Conservation (phyloP, 2,797 vertebrate genomes). For the Chaetodon trifasciatus region DNA sequence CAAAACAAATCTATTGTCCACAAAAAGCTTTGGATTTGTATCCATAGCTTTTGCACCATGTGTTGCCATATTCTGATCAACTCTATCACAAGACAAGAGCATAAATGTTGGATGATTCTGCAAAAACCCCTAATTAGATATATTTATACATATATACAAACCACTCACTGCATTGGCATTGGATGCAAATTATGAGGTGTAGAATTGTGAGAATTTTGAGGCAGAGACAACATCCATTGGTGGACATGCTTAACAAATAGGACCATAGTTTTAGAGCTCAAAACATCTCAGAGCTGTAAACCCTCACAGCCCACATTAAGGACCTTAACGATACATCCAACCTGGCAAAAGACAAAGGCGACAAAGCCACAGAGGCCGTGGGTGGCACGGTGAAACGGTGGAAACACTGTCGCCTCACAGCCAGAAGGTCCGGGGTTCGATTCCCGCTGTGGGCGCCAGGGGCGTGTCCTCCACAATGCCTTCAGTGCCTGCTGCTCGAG, state of each 20-base stretch:
- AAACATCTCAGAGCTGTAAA: neutral
- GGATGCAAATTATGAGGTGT: neutral
- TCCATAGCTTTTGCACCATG: neutral
- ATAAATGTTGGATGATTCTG: too few species aligned
- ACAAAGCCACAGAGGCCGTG: neutral
- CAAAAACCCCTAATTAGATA: too few species aligned
- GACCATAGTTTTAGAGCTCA: neutral
- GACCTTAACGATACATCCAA: neutral
- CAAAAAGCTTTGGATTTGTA: neutral
- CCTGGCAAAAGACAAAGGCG: neutral
- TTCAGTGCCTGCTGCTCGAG: too few species aligned
- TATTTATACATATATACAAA: neutral
- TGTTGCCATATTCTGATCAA: too few species aligned
- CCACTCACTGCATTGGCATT: neutral
- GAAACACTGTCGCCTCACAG: too few species aligned
- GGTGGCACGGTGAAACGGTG: too few species aligned
- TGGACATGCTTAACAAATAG: neutral
- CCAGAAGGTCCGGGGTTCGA: too few species aligned
- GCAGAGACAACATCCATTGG: neutral
- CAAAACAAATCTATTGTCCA: neutral
- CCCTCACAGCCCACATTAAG: neutral
- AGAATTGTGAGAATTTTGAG: neutral
- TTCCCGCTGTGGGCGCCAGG: too few species aligned
- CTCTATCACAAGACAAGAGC: too few species aligned
- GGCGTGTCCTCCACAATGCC: too few species aligned